Evolutionary conservation across 2,113 vertebrate genomes (phyloP).

Genomic region (Prunella himalayana): DNA sequence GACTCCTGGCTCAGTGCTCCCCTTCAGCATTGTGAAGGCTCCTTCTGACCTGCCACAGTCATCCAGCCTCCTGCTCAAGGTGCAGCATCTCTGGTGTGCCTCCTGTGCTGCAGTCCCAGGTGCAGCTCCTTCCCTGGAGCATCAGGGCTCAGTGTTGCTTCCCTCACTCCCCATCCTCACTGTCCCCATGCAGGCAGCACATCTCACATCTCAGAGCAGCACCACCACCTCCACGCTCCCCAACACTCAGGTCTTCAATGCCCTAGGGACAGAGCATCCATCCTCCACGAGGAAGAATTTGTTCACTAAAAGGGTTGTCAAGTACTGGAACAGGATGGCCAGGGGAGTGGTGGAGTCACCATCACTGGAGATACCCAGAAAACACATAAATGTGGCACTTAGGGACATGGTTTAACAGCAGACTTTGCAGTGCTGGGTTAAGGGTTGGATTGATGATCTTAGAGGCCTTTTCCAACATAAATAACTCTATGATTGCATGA

Average conservation of each 20-base stretch:
- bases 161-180: neutral
- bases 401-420: neutral
- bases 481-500: neutral
- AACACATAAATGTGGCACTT: neutral
- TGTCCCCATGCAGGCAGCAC: neutral
- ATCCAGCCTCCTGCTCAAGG: neutral
- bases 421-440: neutral
- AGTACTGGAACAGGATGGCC: neutral
- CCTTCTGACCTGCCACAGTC: neutral
- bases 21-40: neutral
- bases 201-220: neutral
- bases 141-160: neutral
- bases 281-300: neutral
- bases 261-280: neutral
- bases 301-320: neutral
- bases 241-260: neutral
- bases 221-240: fast-evolving
- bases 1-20: neutral
- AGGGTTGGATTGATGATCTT: neutral
- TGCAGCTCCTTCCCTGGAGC: neutral
- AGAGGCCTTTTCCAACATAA: neutral
- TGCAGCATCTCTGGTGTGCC: neutral
- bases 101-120: neutral
- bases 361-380: neutral
- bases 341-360: neutral